A percentile compares a stretch with the other conserved stretches of the same genome.
Evolutionary conservation across 1,140 invertebrate genomes (phyloP).

Genomic region (Zaprionus gabonicus): DNA sequence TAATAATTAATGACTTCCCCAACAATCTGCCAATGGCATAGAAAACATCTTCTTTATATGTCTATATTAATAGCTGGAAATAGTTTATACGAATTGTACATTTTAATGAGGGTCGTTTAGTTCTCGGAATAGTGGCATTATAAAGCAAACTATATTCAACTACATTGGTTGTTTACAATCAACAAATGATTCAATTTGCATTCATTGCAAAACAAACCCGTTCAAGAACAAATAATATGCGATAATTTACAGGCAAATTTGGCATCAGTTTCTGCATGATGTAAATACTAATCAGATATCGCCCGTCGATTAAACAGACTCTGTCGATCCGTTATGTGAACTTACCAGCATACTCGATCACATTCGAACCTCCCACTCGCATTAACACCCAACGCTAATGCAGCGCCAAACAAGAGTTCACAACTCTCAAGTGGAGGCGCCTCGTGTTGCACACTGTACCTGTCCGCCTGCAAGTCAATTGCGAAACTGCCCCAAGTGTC

Average conservation of each 20-base stretch:
- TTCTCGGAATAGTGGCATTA: background rate
- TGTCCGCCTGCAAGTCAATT: slow-evolving; percentile 53
- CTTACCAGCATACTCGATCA: background rate
- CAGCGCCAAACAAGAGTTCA: slow-evolving; percentile 39
- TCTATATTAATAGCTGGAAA: background rate
- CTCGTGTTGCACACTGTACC: slow-evolving; percentile 38
- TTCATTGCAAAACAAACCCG: background rate
- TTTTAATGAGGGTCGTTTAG: background rate
- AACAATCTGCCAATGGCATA: too few species aligned
- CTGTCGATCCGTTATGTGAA: background rate
- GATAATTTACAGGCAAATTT: background rate
- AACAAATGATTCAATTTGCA: background rate
- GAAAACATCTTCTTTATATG: background rate
- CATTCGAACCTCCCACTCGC: slow-evolving; percentile 48
- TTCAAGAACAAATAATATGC: background rate
- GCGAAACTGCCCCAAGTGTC: slow-evolving; percentile 75
- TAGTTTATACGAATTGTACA: background rate
- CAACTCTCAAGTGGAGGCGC: slow-evolving; percentile 34
- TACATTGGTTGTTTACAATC: background rate
- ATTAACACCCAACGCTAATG: slow-evolving; percentile 59
- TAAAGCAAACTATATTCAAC: background rate
- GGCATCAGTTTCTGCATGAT: background rate
- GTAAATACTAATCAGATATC: background rate
- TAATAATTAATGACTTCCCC: too few species aligned
- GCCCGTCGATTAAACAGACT: background rate